Percentiles rank a stretch among this genome's conserved stretches.
Evolutionary conservation across 2,888 invertebrate species (phyloP).

Genomic region (Sisyra nigra): DNA sequence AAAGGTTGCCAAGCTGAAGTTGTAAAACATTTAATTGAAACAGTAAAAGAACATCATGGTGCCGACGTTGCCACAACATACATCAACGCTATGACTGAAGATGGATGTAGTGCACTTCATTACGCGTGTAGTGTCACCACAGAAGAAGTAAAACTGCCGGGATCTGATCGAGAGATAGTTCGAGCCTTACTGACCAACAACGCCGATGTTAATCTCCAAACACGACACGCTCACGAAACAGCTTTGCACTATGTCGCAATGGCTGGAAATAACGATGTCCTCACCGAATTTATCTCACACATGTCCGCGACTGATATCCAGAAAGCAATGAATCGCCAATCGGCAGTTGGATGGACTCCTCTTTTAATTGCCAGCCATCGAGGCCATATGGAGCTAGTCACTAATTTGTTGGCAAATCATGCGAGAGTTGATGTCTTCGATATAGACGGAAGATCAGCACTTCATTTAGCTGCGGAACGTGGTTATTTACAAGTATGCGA

Average conservation of each 20-base stretch:
- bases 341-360: slow-evolving; percentile 93
- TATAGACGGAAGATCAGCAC: slow-evolving; percentile 83
- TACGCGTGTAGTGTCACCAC: slow-evolving; percentile 83
- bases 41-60: slow-evolving; percentile 59
- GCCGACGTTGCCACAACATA: slow-evolving; percentile 66
- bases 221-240: slow-evolving; percentile 78
- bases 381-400: slow-evolving; percentile 90
- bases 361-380: slow-evolving; percentile 88
- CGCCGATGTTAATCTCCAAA: slow-evolving; percentile 74
- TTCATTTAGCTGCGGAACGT: slow-evolving; percentile 89
- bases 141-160: slow-evolving; percentile 55
- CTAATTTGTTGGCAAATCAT: slow-evolving; percentile 77
- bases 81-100: slow-evolving; percentile 76
- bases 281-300: slow-evolving; percentile 84
- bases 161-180: slow-evolving; percentile 74
- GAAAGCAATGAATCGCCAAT: slow-evolving; percentile 86
- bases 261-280: slow-evolving; percentile 88
- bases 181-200: slow-evolving; percentile 78
- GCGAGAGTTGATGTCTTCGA: slow-evolving; percentile 99
- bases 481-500: slow-evolving; percentile 84
- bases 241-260: slow-evolving; percentile 91
- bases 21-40: slow-evolving; percentile 69
- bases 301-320: slow-evolving; percentile 84
- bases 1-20: slow-evolving; percentile 72
- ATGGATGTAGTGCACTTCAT: slow-evolving; percentile 83